Conservation (phyloP, 1,140 invertebrate species). For the Eurosta solidaginis region DNA sequence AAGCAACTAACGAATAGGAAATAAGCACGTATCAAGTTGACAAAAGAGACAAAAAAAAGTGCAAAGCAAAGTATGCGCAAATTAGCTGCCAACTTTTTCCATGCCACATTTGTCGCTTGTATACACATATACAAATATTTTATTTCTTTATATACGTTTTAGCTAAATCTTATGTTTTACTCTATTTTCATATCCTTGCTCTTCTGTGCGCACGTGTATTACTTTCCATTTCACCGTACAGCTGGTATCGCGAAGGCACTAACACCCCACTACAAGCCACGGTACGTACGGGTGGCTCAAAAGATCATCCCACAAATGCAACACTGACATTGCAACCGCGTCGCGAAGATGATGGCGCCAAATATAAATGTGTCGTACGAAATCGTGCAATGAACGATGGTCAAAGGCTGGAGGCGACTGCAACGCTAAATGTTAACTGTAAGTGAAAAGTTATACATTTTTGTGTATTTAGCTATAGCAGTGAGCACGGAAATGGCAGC, state of each 20-base stretch:
- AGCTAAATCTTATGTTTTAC: background rate
- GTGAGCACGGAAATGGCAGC: background rate
- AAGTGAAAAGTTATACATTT: conserved; percentile 63
- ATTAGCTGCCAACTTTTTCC: conserved; percentile 7
- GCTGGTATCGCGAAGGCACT: conserved; percentile 73
- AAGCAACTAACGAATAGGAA: conserved; percentile 14
- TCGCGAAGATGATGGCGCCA: conserved; percentile 81
- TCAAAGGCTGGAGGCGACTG: conserved; percentile 75
- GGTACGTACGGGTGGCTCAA: conserved; percentile 69
- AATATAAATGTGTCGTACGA: conserved; percentile 82
- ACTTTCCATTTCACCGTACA: conserved; percentile 45
- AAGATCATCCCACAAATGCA: conserved; percentile 73
- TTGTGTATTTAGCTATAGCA: background rate
- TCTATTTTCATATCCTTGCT: conserved; percentile 14
- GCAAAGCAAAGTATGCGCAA: background rate
- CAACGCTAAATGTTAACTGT: conserved; percentile 87
- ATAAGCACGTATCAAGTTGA: no score
- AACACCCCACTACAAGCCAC: conserved; percentile 70
- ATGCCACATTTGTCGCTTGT: background rate
- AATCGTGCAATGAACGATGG: conserved; percentile 84
- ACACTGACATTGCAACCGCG: conserved; percentile 75
- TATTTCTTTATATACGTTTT: background rate
- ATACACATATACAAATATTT: background rate
- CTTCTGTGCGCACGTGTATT: background rate
- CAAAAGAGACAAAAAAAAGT: background rate